A percentile compares a stretch with the other conserved stretches of the same genome.
Evolutionary conservation across 2,888 invertebrate genomes (phyloP).

Genomic region (Brachyptera risi): DNA sequence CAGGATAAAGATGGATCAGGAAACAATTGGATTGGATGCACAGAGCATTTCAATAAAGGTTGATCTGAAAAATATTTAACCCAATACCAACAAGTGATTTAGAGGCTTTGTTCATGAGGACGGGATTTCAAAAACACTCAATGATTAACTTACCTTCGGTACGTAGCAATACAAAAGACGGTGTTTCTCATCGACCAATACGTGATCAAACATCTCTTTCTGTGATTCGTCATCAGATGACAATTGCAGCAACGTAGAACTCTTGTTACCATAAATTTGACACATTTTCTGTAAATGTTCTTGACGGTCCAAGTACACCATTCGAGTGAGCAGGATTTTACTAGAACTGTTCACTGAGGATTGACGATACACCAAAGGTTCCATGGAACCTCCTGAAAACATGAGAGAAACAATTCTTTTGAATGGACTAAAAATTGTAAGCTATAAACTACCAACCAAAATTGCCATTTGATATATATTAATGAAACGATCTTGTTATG

Average conservation of each 20-base stretch:
- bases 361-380: slow-evolving; percentile 28
- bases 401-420: neutral
- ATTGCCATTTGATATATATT: too few species aligned
- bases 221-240: slow-evolving; percentile 31
- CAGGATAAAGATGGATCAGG: too few species aligned
- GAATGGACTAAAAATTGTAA: too few species aligned
- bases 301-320: slow-evolving; percentile 57
- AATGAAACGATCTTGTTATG: too few species aligned
- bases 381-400: slow-evolving; percentile 22
- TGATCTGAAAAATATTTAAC: too few species aligned
- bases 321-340: slow-evolving; percentile 23
- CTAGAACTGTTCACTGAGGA: slow-evolving; percentile 24
- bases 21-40: too few species aligned
- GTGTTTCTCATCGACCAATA: slow-evolving; percentile 78
- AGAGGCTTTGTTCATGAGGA: too few species aligned
- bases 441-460: too few species aligned
- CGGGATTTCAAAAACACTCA: too few species aligned
- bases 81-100: too few species aligned
- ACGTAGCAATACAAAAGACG: slow-evolving; percentile 89
- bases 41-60: too few species aligned
- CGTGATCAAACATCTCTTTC: slow-evolving; percentile 63
- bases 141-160: slow-evolving; percentile 77
- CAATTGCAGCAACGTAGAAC: neutral
- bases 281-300: slow-evolving; percentile 60
- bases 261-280: slow-evolving; percentile 37